phyloP scores from a whole-genome alignment of 2,113 vertebrate species.

The Gobio gobio region DNA sequence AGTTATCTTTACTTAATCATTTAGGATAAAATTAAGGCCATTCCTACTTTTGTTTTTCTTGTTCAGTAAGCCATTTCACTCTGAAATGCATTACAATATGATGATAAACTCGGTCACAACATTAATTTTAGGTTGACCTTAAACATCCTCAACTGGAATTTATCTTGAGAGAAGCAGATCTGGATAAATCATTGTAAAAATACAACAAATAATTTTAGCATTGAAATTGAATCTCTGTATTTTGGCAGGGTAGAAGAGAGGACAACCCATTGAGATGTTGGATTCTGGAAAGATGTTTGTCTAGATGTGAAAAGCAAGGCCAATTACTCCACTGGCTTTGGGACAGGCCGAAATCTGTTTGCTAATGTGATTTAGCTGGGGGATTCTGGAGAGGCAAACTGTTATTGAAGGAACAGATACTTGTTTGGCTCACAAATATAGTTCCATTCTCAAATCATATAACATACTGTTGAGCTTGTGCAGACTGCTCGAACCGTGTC shows the following conservation, averaged over 20 bases:
- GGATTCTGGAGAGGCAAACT: conserved; percentile 11
- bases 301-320: conserved; percentile 29
- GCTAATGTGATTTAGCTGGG: conserved; percentile 43
- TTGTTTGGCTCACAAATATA: conserved; percentile 23
- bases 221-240: no score
- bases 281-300: conserved; percentile 43
- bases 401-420: conserved; percentile 34
- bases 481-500: background rate
- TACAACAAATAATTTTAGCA: no score
- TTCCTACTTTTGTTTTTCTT: no score
- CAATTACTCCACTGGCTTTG: conserved; percentile 37
- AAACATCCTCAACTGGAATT: no score
- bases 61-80: no score
- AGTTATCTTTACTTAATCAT: no score
- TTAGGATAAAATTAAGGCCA: no score
- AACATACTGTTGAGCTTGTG: conserved; percentile 23
- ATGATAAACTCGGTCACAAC: no score
- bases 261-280: conserved; percentile 13
- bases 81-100: no score
- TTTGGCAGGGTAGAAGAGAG: background rate
- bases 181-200: no score
- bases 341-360: conserved; percentile 6
- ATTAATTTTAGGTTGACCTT: no score
- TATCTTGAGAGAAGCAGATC: no score
- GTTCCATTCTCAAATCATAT: conserved; percentile 4